A percentile compares a stretch with the other conserved stretches of the same genome.
Conservation (phyloP, 2,797 vertebrate genomes). For the Enteromius trimaculatus region DNA sequence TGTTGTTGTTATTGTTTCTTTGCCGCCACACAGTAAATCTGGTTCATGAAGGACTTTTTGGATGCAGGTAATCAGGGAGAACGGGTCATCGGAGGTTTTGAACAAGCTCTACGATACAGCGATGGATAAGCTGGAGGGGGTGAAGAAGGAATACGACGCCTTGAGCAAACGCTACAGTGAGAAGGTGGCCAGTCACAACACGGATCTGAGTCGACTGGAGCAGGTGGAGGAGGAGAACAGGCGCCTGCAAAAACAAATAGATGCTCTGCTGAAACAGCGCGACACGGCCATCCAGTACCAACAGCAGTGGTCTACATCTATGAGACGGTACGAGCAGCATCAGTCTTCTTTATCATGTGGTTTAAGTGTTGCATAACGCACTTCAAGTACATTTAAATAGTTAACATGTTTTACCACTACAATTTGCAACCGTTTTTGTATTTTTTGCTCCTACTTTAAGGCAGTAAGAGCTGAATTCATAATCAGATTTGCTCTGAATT, state of each 20-base stretch:
- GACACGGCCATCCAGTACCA: slow-evolving; percentile 96
- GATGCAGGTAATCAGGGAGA: slow-evolving; percentile 91
- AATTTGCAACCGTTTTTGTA: not conserved
- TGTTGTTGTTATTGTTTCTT: too few relatives aligned
- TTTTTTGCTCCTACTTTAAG: not conserved
- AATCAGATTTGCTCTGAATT: not conserved
- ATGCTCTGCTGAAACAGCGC: slow-evolving; percentile 90
- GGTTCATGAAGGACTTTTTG: not conserved
- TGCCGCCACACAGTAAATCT: too few relatives aligned
- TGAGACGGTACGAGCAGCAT: slow-evolving; percentile 84
- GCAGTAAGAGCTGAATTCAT: not conserved
- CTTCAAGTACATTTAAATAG: not conserved
- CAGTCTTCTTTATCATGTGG: not conserved
- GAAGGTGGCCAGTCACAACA: slow-evolving; percentile 92
- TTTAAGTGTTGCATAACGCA: not conserved
- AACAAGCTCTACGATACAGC: slow-evolving; percentile 96
- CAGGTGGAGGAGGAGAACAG: slow-evolving; percentile 93
- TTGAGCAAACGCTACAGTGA: slow-evolving; percentile 94
- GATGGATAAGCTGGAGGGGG: slow-evolving; percentile 94
- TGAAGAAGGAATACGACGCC: slow-evolving; percentile 94
- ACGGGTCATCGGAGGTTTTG: slow-evolving; percentile 94
- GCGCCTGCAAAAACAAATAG: slow-evolving; percentile 91
- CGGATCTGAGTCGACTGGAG: slow-evolving; percentile 93
- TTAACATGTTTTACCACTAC: not conserved
- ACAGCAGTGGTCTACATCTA: slow-evolving; percentile 93